phyloP scores from a whole-genome alignment of 1,140 invertebrate species.

The Heliconius himera region DNA sequence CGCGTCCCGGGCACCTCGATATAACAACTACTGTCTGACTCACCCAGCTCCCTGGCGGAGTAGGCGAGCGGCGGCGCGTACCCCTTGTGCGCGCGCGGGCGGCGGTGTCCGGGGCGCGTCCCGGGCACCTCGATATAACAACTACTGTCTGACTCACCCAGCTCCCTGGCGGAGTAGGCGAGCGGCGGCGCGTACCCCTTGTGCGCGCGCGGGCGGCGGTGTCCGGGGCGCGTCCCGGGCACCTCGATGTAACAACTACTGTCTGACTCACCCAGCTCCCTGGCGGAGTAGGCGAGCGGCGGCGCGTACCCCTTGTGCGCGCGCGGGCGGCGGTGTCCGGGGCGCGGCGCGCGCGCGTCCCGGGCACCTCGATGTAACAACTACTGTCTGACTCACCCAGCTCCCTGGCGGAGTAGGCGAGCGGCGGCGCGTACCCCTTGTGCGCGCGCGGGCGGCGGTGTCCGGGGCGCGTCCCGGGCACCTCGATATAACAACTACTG shows the following conservation, averaged over 20 bases:
- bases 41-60: conserved; percentile 49
- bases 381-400: conserved; percentile 38
- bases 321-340: conserved; percentile 58
- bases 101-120: conserved; percentile 54
- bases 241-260: too few species aligned
- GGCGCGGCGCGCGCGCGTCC: conserved; percentile 47
- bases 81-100: conserved; percentile 61
- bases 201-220: conserved; percentile 59
- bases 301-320: conserved; percentile 69
- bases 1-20: conserved; percentile 21
- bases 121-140: neutral
- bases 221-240: conserved; percentile 44
- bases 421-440: conserved; percentile 69
- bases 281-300: conserved; percentile 53
- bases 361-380: neutral
- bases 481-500: too few species aligned
- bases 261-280: conserved; percentile 46
- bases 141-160: conserved; percentile 37
- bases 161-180: conserved; percentile 49
- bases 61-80: conserved; percentile 67
- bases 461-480: conserved; percentile 40
- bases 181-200: conserved; percentile 69
- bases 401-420: conserved; percentile 51
- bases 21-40: neutral
- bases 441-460: conserved; percentile 60